phyloP scores from a whole-genome alignment of 2,888 invertebrate species.

The Heliconius sara region DNA sequence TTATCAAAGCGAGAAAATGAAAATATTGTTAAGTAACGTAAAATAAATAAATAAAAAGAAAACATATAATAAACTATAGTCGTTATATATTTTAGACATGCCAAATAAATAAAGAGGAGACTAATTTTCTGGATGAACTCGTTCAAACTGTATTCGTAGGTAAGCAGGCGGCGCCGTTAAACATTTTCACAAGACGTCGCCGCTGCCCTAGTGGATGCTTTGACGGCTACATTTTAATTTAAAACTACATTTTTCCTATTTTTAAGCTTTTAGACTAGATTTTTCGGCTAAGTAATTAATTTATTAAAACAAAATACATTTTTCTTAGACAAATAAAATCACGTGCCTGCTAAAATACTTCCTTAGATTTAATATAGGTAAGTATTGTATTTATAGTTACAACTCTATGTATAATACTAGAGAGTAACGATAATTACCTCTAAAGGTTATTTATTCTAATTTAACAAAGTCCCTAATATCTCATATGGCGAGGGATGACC shows the following conservation, averaged over 20 bases:
- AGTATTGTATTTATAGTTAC: no score
- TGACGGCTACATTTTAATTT: constrained; percentile 36
- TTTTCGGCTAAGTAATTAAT: not conserved
- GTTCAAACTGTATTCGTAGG: constrained; percentile 53
- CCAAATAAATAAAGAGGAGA: constrained; percentile 20
- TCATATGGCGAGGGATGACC: no score
- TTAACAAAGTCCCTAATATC: no score
- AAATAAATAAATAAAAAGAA: not conserved
- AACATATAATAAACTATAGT: not conserved
- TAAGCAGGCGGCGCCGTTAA: constrained; percentile 59
- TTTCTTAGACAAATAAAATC: no score
- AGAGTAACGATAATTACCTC: no score
- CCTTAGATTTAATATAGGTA: no score
- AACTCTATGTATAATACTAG: no score
- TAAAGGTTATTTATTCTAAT: no score
- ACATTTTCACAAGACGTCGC: constrained; percentile 55
- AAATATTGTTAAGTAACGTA: not conserved
- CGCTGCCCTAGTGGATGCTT: constrained; percentile 33
- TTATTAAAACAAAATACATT: not conserved
- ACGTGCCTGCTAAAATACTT: no score
- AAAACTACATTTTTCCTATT: constrained; percentile 1
- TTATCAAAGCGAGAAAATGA: no score
- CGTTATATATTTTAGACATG: not conserved
- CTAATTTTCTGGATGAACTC: constrained; percentile 57
- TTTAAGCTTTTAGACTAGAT: constrained; percentile 13